Conservation (phyloP, 2,113 vertebrate species). For the Cynopterus brachyotis region DNA sequence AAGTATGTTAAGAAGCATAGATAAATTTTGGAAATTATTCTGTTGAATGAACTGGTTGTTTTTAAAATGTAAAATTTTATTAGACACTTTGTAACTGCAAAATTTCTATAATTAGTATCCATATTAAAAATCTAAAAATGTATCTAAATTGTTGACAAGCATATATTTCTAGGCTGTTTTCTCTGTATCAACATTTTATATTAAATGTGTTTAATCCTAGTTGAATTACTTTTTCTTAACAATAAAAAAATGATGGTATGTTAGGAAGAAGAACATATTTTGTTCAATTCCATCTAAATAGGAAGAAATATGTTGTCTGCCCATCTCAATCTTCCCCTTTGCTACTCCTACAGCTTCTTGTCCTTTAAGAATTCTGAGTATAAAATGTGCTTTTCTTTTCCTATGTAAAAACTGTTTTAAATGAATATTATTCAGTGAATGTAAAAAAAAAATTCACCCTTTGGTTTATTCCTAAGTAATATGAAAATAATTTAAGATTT, state of each 20-base stretch:
- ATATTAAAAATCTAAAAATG: constrained; percentile 12
- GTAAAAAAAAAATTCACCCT: constrained; percentile 1
- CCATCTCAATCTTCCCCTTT: not conserved
- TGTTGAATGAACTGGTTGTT: constrained; percentile 1
- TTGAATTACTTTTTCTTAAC: not conserved
- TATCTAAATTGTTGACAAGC: not conserved
- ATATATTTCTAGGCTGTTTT: not conserved
- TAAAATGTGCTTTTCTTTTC: not conserved
- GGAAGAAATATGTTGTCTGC: not conserved
- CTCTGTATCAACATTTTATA: constrained; percentile 11
- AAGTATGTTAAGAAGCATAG: constrained; percentile 23
- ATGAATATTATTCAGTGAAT: constrained; percentile 14
- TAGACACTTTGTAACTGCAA: not conserved
- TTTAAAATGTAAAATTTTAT: constrained; percentile 46
- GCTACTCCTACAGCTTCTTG: not conserved
- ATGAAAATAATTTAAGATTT: constrained; percentile 41
- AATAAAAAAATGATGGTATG: not conserved
- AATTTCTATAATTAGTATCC: not conserved
- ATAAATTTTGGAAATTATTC: constrained; percentile 58
- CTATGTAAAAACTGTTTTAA: not conserved
- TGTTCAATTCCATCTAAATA: not conserved
- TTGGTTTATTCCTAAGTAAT: constrained; percentile 7
- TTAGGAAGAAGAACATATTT: constrained; percentile 21
- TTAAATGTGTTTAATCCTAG: constrained; percentile 30
- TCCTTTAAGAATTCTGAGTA: not conserved